Evolutionary conservation across 2,888 invertebrate species (phyloP), one percentile per base, ranked within the genome.

Genomic region (Tenthredo amoena): DNA sequence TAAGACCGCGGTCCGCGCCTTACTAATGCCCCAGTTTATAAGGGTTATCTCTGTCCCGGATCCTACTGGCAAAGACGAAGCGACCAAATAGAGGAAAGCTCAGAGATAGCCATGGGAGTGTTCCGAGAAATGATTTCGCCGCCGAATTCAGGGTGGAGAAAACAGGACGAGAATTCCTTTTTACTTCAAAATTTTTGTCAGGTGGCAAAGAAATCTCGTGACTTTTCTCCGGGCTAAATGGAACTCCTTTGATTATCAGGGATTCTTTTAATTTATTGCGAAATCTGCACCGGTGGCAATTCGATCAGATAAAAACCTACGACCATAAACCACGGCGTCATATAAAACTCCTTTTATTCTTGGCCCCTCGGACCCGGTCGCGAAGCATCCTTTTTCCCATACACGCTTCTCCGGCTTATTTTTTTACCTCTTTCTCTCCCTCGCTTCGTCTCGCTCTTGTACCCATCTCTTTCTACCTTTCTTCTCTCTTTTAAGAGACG

Each of bases 1-100:
- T 82, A 34, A 86, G 68, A 81, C 86, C 82, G 72, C 85, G 74
- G 77, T 91, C 91, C 89, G 88, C 91, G 90, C 89, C 89, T 91
- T 89, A 90, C 92, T 92, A 93, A 93, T 93, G 91, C 92, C 92
- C 92, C 91, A 92, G 92, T 92, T 93, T 92, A 92, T 92, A 91
- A 91, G 91, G 91, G 91, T 91, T 92, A 92, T 92, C 91, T 90
- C 86, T 71, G 81, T 74, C 85, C 68, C 86, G 84, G 90, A 91
- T 91, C 91, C 91, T 88, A 87, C 84, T 76, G 86, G 74, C 21
- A 62, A 62, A 58, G 26, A 87, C 74, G 76, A 40, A 26, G 37
- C 37, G 31, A 18, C 71, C 34, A 34, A 83, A 58, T 62, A 84
- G 84, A 77, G 65, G 10, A 43, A 34, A n/a, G 2, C 62, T 6